Percentiles rank a stretch among this genome's conserved stretches.
Conservation (phyloP, 2,113 vertebrate species). For the Quiscalus mexicanus region DNA sequence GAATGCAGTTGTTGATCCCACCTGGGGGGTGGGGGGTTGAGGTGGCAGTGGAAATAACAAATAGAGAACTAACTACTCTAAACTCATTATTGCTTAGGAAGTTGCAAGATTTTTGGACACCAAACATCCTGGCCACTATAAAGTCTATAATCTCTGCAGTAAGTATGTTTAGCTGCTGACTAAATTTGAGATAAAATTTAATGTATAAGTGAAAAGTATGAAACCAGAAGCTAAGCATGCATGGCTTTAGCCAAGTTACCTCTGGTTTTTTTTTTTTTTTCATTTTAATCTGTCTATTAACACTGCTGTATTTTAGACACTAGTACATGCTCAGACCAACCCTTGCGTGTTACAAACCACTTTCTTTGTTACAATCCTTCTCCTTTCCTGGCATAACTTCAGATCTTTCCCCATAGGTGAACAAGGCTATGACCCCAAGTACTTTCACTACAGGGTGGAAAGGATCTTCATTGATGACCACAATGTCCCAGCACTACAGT, state of each 20-base stretch:
- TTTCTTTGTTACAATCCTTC: neutral
- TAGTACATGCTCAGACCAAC: neutral
- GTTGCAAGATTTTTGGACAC: constrained; percentile 90
- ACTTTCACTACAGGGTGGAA: constrained; percentile 90
- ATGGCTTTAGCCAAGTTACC: neutral
- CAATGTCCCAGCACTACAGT: constrained; percentile 90
- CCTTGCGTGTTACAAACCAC: neutral
- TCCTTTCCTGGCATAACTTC: neutral
- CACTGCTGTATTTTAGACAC: neutral
- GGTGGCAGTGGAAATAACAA: neutral
- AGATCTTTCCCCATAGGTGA: constrained; percentile 81
- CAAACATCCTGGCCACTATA: constrained; percentile 90
- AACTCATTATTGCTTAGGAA: constrained; percentile 77
- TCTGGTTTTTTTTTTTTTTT: accelerated
- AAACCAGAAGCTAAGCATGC: neutral
- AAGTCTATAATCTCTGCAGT: constrained; percentile 98
- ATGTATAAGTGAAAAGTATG: neutral
- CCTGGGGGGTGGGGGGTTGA: accelerated
- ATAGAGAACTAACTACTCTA: neutral
- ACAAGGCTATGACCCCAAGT: constrained; percentile 87
- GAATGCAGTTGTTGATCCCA: neutral
- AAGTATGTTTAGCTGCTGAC: constrained; percentile 68
- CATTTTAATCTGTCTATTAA: neutral
- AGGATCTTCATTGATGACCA: constrained; percentile 93
- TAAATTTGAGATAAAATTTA: neutral